Percentiles rank a stretch among this genome's conserved stretches.
Evolutionary conservation across 30 jellyfish, hydroid and myxozoan genomes (phyloP).

Genomic region (Hydractinia echinata): DNA sequence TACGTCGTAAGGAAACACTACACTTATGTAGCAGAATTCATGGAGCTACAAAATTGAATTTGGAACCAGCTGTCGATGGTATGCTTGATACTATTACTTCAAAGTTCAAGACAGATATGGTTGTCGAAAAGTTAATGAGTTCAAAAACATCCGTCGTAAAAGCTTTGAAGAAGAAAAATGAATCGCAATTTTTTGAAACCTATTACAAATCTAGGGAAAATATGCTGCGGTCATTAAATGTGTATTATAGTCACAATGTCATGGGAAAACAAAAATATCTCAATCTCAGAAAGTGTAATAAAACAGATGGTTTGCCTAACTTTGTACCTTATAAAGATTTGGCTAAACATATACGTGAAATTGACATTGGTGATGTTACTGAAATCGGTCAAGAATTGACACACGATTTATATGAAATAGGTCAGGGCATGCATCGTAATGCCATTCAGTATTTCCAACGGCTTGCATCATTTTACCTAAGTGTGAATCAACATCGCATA

Average conservation of each 20-base stretch:
- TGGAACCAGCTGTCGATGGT: background rate
- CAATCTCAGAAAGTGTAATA: background rate
- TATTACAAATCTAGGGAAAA: background rate
- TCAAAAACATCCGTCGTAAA: background rate
- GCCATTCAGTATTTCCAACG: background rate
- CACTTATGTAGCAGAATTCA: background rate
- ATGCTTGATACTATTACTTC: background rate
- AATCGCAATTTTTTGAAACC: background rate
- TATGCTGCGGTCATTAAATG: background rate
- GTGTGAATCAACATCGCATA: background rate
- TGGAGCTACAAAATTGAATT: background rate
- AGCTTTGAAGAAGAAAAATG: background rate
- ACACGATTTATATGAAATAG: too few relatives aligned
- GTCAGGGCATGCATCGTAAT: too few relatives aligned
- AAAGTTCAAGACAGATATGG: background rate
- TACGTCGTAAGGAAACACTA: background rate
- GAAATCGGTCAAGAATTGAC: too few relatives aligned
- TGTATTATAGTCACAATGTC: slow-evolving; percentile 1
- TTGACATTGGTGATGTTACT: background rate
- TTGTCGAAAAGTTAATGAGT: background rate
- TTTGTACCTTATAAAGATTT: background rate
- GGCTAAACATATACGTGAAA: background rate
- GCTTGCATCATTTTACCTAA: background rate
- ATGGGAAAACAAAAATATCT: background rate
- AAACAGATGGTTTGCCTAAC: background rate